Evolutionary conservation across 1,140 invertebrate species (phyloP).

Genomic region (Nephila pilipes): DNA sequence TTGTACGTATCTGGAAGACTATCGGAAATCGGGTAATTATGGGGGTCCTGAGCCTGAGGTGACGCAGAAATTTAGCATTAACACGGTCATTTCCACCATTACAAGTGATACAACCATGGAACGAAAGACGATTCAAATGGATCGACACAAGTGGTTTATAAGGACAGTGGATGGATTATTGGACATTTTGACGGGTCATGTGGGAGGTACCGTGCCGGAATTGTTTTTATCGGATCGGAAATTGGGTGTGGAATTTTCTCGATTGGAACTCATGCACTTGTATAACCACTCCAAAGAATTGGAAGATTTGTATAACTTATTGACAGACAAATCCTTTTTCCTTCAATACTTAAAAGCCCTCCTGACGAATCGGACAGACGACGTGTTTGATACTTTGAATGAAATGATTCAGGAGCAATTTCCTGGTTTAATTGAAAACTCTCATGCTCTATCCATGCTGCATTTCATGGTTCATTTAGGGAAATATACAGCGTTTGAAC

Average conservation of each 20-base stretch:
- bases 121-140: constrained; percentile 19
- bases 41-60: neutral
- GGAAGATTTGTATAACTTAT: neutral
- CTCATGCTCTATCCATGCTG: neutral
- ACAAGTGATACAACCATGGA: constrained; percentile 24
- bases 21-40: neutral
- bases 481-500: constrained; percentile 23
- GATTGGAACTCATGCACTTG: neutral
- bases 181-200: constrained; percentile 55
- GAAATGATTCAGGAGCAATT: neutral
- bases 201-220: constrained; percentile 45
- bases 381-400: neutral
- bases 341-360: neutral
- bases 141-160: constrained; percentile 54
- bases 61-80: neutral
- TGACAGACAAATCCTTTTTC: constrained; percentile 16
- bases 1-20: neutral
- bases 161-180: neutral
- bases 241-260: neutral
- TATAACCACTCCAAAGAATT: neutral
- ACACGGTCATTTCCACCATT: neutral
- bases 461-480: constrained; percentile 18
- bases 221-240: constrained; percentile 15
- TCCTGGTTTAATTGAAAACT: neutral
- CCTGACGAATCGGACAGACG: constrained; percentile 6